Conservation (phyloP, 2,797 vertebrate genomes). For the Chaetodon trifasciatus region DNA sequence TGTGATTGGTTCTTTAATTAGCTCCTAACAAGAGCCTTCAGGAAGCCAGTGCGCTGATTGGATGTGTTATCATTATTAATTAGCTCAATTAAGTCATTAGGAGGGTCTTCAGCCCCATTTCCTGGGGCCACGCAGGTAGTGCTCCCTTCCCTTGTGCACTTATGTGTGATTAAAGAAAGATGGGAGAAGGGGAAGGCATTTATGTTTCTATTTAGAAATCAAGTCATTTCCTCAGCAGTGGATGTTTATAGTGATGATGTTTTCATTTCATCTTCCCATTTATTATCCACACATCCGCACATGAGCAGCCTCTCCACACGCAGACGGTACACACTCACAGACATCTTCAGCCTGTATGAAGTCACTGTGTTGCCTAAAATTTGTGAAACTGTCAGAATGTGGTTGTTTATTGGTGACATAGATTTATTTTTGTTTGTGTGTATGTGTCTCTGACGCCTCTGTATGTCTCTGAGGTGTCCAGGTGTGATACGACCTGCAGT, state of each 20-base stretch:
- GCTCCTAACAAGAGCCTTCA: conserved; percentile 86
- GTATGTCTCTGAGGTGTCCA: conserved; percentile 75
- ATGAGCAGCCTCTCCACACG: background rate
- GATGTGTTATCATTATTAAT: conserved; percentile 86
- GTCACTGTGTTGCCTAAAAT: background rate
- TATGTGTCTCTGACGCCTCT: conserved; percentile 34
- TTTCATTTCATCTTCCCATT: conserved; percentile 4
- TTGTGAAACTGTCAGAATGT: conserved; percentile 12
- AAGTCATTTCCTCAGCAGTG: conserved; percentile 41
- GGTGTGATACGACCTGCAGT: conserved; percentile 80
- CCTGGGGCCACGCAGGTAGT: conserved; percentile 79
- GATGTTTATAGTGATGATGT: conserved; percentile 8
- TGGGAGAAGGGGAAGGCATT: background rate
- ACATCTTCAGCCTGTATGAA: background rate
- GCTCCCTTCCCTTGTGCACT: conserved; percentile 49
- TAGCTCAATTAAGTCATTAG: conserved; percentile 88
- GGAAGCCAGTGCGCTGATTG: conserved; percentile 85
- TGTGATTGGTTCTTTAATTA: conserved; percentile 87
- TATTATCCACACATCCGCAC: background rate
- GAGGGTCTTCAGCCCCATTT: conserved; percentile 78
- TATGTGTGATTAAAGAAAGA: conserved; percentile 20
- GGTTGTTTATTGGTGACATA: conserved; percentile 49
- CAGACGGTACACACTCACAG: background rate
- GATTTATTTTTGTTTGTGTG: conserved; percentile 56
- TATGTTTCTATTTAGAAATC: conserved; percentile 22